These are phyloP conservation scores for Corvus cornix DNA, from an alignment of 2,113 vertebrate genomes.

Conservation along the genomic window DNA sequence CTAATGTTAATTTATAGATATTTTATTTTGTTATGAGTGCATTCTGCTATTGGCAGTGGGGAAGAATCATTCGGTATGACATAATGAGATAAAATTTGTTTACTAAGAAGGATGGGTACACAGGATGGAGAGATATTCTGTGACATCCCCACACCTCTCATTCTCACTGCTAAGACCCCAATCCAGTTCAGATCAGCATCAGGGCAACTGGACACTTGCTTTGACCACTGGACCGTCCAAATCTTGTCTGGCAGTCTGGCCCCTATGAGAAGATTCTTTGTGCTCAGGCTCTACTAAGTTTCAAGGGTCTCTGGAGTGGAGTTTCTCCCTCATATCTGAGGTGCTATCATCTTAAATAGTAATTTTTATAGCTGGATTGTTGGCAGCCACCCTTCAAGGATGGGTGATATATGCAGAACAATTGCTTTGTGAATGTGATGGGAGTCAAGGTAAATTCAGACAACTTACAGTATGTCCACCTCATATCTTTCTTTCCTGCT, in stretches of 20 bases:
- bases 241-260: not conserved
- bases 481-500: not conserved
- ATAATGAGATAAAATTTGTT: not conserved
- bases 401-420: not conserved
- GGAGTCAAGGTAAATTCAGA: not conserved
- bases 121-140: not conserved
- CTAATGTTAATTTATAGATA: not conserved
- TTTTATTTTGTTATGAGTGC: not conserved
- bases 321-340: not conserved
- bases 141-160: not conserved
- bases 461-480: not conserved
- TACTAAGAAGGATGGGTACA: not conserved
- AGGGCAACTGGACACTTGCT: not conserved
- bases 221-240: not conserved
- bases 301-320: not conserved
- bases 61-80: not conserved
- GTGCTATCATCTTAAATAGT: not conserved
- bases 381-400: not conserved
- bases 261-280: not conserved
- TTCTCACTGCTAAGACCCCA: accelerated
- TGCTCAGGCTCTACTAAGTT: accelerated
- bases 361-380: not conserved
- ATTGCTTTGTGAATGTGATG: not conserved
- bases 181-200: not conserved
- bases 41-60: not conserved